Evolutionary conservation across 2,113 vertebrate genomes (phyloP).

Genomic region (Oreochromis niloticus): DNA sequence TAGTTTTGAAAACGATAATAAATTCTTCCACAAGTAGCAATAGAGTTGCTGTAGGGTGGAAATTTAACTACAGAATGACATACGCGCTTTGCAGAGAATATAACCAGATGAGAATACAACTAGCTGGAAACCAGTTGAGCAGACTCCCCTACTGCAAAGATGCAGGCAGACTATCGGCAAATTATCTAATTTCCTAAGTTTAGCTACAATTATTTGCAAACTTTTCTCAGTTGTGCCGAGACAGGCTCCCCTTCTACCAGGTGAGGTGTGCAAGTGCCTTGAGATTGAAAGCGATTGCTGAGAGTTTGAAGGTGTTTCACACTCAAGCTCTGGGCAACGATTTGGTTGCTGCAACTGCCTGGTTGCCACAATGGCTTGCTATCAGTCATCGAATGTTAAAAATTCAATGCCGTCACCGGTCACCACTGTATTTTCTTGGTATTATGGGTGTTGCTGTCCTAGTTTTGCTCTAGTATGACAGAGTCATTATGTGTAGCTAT

Average conservation of each 20-base stretch:
- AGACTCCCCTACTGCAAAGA: not conserved
- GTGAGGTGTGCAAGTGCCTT: not conserved
- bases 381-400: not conserved
- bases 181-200: not conserved
- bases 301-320: not conserved
- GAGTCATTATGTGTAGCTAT: not conserved
- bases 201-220: not conserved
- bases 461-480: not conserved
- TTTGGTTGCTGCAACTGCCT: not conserved
- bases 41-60: not conserved
- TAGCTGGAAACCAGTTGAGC: not conserved
- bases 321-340: not conserved
- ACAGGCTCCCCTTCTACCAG: not conserved
- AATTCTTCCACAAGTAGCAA: not conserved
- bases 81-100: not conserved
- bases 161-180: not conserved
- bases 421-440: too few species aligned
- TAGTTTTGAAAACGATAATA: not conserved
- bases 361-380: not conserved
- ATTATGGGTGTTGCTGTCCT: not conserved
- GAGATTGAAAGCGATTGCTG: not conserved
- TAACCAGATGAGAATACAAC: not conserved
- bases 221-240: not conserved
- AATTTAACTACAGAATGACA: not conserved
- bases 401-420: too few species aligned